Evolutionary conservation across 2,113 vertebrate genomes (phyloP).

Genomic region (Dromiciops gliroides): DNA sequence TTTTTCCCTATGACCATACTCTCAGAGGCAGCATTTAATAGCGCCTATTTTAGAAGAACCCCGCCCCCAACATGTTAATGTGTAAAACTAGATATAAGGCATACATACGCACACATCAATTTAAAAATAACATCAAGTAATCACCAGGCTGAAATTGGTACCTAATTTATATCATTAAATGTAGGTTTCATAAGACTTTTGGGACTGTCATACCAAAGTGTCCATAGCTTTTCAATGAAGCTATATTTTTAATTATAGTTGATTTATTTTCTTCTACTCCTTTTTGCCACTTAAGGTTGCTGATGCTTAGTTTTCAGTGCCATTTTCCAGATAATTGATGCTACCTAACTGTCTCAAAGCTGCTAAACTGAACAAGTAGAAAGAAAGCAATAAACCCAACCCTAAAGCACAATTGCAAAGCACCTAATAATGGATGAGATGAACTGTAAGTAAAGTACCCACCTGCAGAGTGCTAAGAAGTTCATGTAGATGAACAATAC

Average conservation of each 20-base stretch:
- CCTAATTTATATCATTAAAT: neutral
- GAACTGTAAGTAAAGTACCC: neutral
- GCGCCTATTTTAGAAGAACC: neutral
- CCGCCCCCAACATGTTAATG: neutral
- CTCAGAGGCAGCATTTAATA: neutral
- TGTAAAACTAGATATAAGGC: neutral
- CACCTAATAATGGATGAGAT: neutral
- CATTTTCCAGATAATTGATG: neutral
- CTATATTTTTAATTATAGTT: neutral
- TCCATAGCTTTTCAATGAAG: neutral
- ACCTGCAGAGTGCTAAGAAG: constrained; percentile 94
- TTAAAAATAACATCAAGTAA: neutral
- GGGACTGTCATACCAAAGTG: neutral
- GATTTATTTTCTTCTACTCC: neutral
- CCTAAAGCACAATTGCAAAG: neutral
- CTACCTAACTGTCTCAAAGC: neutral
- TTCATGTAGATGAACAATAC: constrained; percentile 90
- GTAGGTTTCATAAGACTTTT: neutral
- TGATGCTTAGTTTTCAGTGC: neutral
- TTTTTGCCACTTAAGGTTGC: neutral
- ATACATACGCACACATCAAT: neutral
- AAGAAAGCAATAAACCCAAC: neutral
- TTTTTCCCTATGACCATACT: neutral
- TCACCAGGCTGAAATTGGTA: neutral
- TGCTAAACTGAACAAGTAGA: neutral